Base-by-base conservation (phyloP, 2,797 vertebrate species). In the Pangasius larnaudii region DNA sequence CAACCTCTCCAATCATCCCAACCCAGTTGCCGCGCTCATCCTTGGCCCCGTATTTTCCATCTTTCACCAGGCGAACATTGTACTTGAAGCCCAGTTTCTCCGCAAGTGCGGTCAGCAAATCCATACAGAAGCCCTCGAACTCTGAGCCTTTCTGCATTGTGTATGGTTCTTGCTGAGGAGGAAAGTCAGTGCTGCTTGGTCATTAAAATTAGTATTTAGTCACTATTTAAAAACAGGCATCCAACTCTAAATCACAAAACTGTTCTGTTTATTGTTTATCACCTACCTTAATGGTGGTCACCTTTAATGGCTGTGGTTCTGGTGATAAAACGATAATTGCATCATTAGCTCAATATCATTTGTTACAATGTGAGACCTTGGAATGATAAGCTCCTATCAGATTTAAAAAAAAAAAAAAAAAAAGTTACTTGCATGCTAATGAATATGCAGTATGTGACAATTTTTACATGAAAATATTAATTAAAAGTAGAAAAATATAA, bases 121-220 rank as follows among this genome's bases (percentile, higher is more conserved):
- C 98, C 0, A 98, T 94, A 92, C 97, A 98, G 94, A 93, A 98
- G 0, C 98, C 98, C 89, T 98, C 97, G 85, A 97, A 91, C 53
- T 95, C 95, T 0, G 94, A 92, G 0, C 93, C 96, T 51, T 88
- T 92, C 78, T 91, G 91, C 96, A 97, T 97, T 18, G 91, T 90
- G 1, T 97, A 98, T 0, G 97, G 97, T 0, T 97, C 96, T 74
- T 96, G 93, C 98, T 98, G 92, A 0, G 8, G 0, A 0, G 0
- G 4, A 89, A 63, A 36, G 18, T 58, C 19, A 42, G 46, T 82
- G 6, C 39, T 27, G 33, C 6, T 85, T 46, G 27, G 56, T 67
- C 1, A 59, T 16, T 51, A 39, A 5, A 74, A 81, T 82, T 16
- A 42, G n/a, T 27, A 61, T 78, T 88, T 56, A 67, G 0, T 72